These are phyloP conservation scores for Pantherophis guttatus DNA, from an alignment of 2,113 vertebrate genomes.

Conservation along the genomic window DNA sequence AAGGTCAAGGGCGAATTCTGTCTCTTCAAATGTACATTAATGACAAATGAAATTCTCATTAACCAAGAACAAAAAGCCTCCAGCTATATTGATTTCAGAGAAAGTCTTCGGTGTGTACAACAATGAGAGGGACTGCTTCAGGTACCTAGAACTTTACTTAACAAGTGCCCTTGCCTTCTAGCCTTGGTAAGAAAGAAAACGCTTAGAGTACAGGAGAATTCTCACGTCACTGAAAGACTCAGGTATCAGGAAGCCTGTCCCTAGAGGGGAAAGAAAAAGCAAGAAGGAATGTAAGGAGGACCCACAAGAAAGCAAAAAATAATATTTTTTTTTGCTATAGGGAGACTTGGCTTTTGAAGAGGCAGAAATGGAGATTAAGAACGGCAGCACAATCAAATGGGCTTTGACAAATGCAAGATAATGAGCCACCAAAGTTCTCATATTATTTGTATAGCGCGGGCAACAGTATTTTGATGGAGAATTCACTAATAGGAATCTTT, in stretches of 20 bases:
- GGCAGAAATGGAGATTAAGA: background rate
- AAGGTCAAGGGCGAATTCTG: background rate
- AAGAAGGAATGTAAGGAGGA: background rate
- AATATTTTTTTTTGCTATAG: background rate
- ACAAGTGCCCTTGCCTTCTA: background rate
- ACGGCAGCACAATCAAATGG: background rate
- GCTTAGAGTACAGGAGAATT: background rate
- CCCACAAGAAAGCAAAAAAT: background rate
- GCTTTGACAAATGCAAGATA: conserved; percentile 8
- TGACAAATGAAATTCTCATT: conserved; percentile 21
- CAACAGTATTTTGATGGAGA: background rate
- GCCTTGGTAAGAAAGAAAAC: background rate
- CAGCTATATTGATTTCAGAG: background rate
- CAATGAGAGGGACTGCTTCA: background rate
- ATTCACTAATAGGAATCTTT: background rate
- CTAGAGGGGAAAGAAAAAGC: background rate
- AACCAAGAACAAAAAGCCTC: conserved; percentile 3
- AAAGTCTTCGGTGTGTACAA: background rate
- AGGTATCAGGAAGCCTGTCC: background rate
- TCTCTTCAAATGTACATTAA: conserved; percentile 13
- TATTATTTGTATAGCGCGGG: background rate
- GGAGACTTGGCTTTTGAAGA: background rate
- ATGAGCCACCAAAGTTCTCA: background rate
- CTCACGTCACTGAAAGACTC: background rate
- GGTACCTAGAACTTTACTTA: background rate